These are phyloP conservation scores for Bombus impatiens DNA, from an alignment of 1,140 invertebrate genomes.

Conservation along the genomic window DNA sequence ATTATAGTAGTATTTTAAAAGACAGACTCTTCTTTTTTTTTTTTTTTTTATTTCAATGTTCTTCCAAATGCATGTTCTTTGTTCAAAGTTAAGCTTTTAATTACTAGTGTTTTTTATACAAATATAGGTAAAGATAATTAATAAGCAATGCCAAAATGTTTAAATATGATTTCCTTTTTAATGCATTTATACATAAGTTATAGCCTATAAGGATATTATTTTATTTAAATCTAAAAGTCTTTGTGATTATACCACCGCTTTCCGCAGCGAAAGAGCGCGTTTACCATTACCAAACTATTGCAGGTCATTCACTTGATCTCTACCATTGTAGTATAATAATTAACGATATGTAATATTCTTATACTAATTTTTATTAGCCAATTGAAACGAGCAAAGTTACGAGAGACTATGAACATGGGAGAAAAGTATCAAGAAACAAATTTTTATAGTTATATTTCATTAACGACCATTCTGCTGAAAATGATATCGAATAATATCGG, in stretches of 20 bases:
- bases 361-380: slow-evolving; percentile 78
- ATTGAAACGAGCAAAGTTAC: slow-evolving; percentile 67
- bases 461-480: slow-evolving; percentile 43
- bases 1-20: not conserved
- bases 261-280: slow-evolving; percentile 57
- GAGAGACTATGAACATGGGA: slow-evolving; percentile 33
- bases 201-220: not conserved
- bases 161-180: not conserved
- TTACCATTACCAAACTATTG: slow-evolving; percentile 78
- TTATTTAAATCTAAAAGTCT: not conserved
- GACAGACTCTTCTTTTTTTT: not conserved
- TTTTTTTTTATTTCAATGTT: not conserved
- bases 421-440: slow-evolving; percentile 53
- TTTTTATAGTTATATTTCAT: slow-evolving; percentile 65
- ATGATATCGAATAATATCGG: slow-evolving; percentile 64
- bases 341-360: slow-evolving; percentile 73
- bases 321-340: slow-evolving; percentile 78
- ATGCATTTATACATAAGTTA: not conserved
- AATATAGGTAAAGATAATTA: not conserved
- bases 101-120: not conserved
- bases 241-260: slow-evolving; percentile 27
- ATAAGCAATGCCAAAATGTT: slow-evolving; percentile 5
- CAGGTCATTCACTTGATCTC: slow-evolving; percentile 79
- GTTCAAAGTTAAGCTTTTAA: not conserved
- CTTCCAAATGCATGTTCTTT: not conserved